These are phyloP conservation scores for Pantherophis vulpinus DNA, from an alignment of 2,797 vertebrate species.

Conservation along the genomic window DNA sequence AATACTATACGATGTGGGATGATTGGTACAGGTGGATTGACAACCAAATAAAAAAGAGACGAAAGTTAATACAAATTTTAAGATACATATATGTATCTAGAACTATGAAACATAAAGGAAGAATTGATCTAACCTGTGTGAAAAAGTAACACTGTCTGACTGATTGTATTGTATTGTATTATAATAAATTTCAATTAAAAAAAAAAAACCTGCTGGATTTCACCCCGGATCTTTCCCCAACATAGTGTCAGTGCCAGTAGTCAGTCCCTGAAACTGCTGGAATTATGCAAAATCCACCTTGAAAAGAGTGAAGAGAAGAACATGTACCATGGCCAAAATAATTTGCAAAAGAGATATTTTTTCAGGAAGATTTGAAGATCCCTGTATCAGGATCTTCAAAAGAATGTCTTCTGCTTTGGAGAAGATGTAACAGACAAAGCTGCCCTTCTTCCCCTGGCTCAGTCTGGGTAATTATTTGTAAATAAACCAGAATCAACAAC, in stretches of 20 bases:
- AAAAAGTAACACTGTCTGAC: too few species aligned
- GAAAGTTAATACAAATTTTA: too few species aligned
- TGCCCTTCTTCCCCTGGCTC: background rate
- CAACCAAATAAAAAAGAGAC: too few species aligned
- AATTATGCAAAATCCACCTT: background rate
- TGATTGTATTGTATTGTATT: too few species aligned
- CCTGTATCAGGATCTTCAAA: background rate
- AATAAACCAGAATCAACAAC: background rate
- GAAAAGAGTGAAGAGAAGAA: too few species aligned
- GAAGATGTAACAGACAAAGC: background rate
- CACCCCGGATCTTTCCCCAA: background rate
- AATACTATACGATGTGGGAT: too few species aligned
- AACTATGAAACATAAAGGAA: too few species aligned
- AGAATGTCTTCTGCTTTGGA: background rate
- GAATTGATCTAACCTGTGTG: too few species aligned
- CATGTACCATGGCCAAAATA: background rate
- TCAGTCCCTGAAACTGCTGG: background rate
- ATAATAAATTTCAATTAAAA: too few species aligned
- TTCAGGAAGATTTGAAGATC: background rate
- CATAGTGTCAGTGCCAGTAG: background rate
- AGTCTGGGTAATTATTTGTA: background rate
- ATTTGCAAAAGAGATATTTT: background rate
- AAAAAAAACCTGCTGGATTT: too few species aligned
- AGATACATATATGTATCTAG: too few species aligned
- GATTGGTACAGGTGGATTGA: too few species aligned